phyloP scores from a whole-genome alignment of 1,140 invertebrate species.

The Panagrolaimus sp. region DNA sequence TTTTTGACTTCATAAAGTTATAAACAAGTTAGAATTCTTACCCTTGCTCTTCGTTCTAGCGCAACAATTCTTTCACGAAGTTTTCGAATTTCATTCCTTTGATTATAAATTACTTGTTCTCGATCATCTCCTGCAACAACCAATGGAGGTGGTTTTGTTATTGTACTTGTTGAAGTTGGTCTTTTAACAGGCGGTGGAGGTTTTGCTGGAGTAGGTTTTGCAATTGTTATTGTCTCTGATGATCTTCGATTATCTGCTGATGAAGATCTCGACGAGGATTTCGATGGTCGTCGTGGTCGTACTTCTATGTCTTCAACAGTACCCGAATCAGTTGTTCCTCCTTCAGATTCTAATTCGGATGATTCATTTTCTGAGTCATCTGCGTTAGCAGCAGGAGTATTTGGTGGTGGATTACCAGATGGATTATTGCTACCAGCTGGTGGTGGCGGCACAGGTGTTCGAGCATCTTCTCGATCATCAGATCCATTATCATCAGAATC shows the following conservation, averaged over 20 bases:
- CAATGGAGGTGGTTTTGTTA: slow-evolving; percentile 7
- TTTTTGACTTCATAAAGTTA: background rate
- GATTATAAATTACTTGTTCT: slow-evolving; percentile 8
- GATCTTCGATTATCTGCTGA: background rate
- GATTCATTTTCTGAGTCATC: slow-evolving; percentile 7
- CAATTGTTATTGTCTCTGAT: background rate
- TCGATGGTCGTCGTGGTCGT: background rate
- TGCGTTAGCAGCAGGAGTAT: background rate
- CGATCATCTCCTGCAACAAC: background rate
- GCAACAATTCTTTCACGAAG: slow-evolving; percentile 23
- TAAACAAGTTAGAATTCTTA: no score
- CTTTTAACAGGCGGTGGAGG: background rate
- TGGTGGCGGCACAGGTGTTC: background rate
- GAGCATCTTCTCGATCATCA: background rate
- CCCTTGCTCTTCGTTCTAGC: slow-evolving; percentile 27
- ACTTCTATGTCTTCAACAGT: slow-evolving; percentile 33
- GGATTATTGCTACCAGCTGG: no score
- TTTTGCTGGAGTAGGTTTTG: background rate
- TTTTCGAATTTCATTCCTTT: slow-evolving; percentile 28
- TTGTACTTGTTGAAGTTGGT: background rate
- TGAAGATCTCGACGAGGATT: background rate
- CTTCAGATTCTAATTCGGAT: background rate
- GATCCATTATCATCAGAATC: background rate
- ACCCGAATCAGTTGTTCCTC: slow-evolving; percentile 24
- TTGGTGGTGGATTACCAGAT: no score